A percentile compares a stretch with the other conserved stretches of the same genome.
Conservation (phyloP, 2,113 vertebrate genomes). For the Vidua macroura region DNA sequence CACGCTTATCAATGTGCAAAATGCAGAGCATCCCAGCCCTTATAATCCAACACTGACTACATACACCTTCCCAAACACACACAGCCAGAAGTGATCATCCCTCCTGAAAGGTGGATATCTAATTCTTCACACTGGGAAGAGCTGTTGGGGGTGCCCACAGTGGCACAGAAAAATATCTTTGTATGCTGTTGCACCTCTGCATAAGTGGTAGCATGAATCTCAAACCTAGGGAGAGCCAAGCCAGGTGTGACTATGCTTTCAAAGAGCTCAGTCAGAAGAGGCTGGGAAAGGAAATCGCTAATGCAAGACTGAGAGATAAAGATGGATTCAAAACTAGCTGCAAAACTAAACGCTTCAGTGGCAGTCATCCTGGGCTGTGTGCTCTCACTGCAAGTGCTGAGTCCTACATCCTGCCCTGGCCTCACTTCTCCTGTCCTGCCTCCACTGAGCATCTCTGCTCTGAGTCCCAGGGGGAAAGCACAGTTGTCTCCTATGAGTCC, state of each 20-base stretch:
- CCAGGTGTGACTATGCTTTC: background rate
- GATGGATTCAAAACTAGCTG: background rate
- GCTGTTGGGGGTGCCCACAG: background rate
- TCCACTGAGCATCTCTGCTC: background rate
- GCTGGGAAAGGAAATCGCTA: background rate
- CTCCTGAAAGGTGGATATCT: background rate
- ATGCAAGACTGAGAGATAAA: background rate
- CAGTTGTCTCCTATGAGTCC: fast-evolving
- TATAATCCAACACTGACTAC: background rate
- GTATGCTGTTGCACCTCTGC: background rate
- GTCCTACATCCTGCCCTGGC: background rate
- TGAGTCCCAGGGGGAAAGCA: background rate
- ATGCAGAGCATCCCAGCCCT: background rate
- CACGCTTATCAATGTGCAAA: background rate
- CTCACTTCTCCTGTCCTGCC: background rate
- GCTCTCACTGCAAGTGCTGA: fast-evolving
- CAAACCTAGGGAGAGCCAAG: background rate
- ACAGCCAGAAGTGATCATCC: background rate
- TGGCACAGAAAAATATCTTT: background rate
- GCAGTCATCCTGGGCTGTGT: background rate
- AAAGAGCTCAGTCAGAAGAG: background rate
- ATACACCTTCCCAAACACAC: background rate
- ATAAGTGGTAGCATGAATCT: background rate
- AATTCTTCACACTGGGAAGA: background rate
- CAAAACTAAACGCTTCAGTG: background rate